These are phyloP conservation scores for Chlorops oryzae DNA, from an alignment of 1,140 invertebrate species.

Conservation along the genomic window DNA sequence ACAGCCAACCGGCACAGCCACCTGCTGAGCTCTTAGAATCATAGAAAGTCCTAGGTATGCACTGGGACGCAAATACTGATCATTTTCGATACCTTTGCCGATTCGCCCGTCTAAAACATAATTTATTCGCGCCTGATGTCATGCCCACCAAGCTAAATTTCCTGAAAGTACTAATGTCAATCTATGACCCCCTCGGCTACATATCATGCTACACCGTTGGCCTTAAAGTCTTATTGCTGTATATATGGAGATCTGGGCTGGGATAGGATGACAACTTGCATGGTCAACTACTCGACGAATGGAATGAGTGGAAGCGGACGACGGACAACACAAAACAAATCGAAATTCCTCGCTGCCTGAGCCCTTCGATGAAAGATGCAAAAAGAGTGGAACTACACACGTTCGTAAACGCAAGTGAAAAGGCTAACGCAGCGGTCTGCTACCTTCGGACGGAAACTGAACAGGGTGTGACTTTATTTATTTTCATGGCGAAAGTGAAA, in stretches of 20 bases:
- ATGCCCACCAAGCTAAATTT: not conserved
- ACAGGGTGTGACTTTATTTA: not conserved
- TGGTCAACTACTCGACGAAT: not conserved
- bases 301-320: not conserved
- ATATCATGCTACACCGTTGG: conserved; percentile 12
- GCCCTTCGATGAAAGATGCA: conserved; percentile 5
- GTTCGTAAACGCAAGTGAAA: conserved; percentile 10
- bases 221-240: conserved; percentile 19
- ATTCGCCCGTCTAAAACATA: not conserved
- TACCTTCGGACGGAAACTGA: conserved; percentile 5
- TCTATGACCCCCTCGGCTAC: conserved; percentile 25
- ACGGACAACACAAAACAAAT: not conserved
- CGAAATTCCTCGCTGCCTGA: not conserved
- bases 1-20: not conserved
- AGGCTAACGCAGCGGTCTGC: conserved; percentile 1
- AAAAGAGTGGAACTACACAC: conserved; percentile 7
- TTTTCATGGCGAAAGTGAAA: conserved; percentile 25
- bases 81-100: conserved; percentile 1
- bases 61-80: not conserved
- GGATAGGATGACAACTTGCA: conserved; percentile 17
- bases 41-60: conserved; percentile 7
- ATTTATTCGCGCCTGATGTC: not conserved
- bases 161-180: conserved; percentile 17
- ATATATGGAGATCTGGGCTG: conserved; percentile 16
- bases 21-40: not conserved